A percentile compares a stretch with the other conserved stretches of the same genome.
Conservation (phyloP, 2,113 vertebrate genomes). For the Orycteropus afer region DNA sequence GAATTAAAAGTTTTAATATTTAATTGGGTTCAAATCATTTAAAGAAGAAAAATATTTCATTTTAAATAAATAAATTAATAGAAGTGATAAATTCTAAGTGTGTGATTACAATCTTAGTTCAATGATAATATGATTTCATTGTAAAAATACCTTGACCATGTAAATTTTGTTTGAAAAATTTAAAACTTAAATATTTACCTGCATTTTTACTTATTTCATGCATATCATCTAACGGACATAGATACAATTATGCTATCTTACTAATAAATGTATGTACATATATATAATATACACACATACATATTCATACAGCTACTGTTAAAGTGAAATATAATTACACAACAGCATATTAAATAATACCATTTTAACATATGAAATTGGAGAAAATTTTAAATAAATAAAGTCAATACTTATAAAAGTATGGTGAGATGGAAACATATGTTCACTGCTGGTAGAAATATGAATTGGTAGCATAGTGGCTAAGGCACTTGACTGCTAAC, state of each 20-base stretch:
- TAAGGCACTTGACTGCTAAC: too few species aligned
- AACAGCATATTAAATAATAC: neutral
- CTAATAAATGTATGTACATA: neutral
- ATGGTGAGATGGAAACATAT: neutral
- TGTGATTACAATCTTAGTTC: neutral
- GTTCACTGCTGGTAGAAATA: neutral
- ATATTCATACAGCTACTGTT: neutral
- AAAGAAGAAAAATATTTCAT: neutral
- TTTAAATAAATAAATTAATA: constrained; percentile 10
- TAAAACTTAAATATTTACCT: constrained; percentile 20
- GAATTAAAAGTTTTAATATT: neutral
- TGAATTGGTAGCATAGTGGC: too few species aligned
- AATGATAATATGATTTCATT: neutral
- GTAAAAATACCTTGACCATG: neutral
- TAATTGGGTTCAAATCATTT: constrained; percentile 34
- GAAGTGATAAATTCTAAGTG: neutral
- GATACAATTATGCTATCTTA: neutral
- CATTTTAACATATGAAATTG: neutral
- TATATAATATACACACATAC: too few species aligned
- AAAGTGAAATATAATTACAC: neutral
- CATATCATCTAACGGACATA: neutral
- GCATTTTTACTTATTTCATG: neutral
- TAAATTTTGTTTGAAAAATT: constrained; percentile 15
- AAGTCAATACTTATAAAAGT: neutral
- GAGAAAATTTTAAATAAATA: neutral